Evolutionary conservation across 1,140 invertebrate genomes (phyloP).

Genomic region (Nymphalis io): DNA sequence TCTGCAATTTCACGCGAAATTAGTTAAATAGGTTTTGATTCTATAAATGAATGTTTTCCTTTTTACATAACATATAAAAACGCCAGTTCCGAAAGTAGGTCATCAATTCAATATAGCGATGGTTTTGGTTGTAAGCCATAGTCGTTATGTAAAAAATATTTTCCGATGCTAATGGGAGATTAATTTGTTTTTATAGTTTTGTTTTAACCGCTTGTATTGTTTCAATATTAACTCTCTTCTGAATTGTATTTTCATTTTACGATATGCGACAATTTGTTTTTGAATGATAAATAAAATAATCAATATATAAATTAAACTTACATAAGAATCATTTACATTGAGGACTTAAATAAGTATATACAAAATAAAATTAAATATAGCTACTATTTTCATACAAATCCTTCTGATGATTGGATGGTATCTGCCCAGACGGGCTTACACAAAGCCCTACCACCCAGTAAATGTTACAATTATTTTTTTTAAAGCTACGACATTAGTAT

Average conservation of each 20-base stretch:
- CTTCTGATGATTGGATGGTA: too few species aligned
- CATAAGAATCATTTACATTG: too few species aligned
- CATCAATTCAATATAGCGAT: constrained; percentile 21
- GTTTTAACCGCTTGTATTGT: constrained; percentile 5
- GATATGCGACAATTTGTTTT: neutral
- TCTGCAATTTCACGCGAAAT: too few species aligned
- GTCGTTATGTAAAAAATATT: constrained; percentile 24
- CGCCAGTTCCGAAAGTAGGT: constrained; percentile 11
- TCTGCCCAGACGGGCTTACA: too few species aligned
- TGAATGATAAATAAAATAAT: neutral
- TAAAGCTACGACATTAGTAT: too few species aligned
- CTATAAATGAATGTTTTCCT: neutral
- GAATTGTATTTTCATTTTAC: neutral
- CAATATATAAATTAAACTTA: neutral
- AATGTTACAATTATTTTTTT: too few species aligned
- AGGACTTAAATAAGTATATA: too few species aligned
- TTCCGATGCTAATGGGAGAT: constrained; percentile 21
- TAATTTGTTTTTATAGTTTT: constrained; percentile 7
- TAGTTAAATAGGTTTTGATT: neutral
- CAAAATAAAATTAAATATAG: too few species aligned
- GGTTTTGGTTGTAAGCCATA: constrained; percentile 9
- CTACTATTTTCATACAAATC: too few species aligned
- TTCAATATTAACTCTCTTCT: constrained; percentile 2
- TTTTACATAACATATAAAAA: constrained; percentile 3
- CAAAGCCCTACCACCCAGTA: too few species aligned